These are phyloP conservation scores for Hemiprocne comata DNA, from an alignment of 2,113 vertebrate species.

Conservation along the genomic window DNA sequence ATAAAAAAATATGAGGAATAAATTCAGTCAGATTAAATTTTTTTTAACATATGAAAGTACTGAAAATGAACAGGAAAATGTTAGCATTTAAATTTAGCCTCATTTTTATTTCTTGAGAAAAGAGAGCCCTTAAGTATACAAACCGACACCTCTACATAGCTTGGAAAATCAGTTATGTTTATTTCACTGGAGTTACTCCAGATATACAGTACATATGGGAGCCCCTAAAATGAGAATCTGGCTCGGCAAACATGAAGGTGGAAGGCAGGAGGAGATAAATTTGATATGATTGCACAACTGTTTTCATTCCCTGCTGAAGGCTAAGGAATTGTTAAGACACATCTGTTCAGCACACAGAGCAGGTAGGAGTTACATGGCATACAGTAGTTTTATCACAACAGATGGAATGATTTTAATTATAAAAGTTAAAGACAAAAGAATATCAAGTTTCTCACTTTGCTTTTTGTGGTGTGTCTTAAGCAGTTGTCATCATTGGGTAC, in stretches of 20 bases:
- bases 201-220: slow-evolving; percentile 3
- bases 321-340: slow-evolving; percentile 45
- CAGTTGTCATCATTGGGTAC: neutral
- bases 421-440: slow-evolving; percentile 44
- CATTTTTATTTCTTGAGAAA: slow-evolving; percentile 14
- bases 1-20: neutral
- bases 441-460: neutral
- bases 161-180: slow-evolving; percentile 31
- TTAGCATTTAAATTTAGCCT: neutral
- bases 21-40: neutral
- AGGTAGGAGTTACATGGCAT: slow-evolving; percentile 23
- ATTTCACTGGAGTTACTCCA: slow-evolving; percentile 26
- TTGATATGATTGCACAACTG: slow-evolving; percentile 8
- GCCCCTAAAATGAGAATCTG: slow-evolving; percentile 20
- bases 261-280: slow-evolving; percentile 48
- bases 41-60: neutral
- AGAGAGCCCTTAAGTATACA: neutral
- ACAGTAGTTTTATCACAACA: slow-evolving; percentile 41
- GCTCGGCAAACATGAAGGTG: neutral
- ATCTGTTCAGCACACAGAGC: slow-evolving; percentile 46
- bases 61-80: neutral
- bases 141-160: neutral
- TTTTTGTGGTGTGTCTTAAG: neutral
- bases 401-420: slow-evolving; percentile 43
- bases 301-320: slow-evolving; percentile 23